Evolutionary conservation across 2,797 vertebrate species (phyloP).

Genomic region (Apogon talboti): DNA sequence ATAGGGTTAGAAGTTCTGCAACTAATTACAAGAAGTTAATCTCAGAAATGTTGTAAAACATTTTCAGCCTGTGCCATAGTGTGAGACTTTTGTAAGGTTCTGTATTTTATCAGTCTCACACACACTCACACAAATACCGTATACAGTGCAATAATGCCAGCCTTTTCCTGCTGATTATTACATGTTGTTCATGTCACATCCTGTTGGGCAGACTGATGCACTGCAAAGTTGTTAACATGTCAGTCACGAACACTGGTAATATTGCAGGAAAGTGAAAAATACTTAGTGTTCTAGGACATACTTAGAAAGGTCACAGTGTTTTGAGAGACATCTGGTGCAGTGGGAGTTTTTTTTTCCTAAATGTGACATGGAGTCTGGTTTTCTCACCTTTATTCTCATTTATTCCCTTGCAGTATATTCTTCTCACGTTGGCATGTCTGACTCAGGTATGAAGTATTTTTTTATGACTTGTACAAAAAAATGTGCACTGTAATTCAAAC

Average conservation of each 20-base stretch:
- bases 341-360: conserved; percentile 31
- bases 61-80: conserved; percentile 2
- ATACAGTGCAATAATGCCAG: conserved; percentile 33
- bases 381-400: conserved; percentile 59
- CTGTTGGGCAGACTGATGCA: conserved; percentile 52
- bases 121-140: conserved; percentile 27
- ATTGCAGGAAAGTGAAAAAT: conserved; percentile 37
- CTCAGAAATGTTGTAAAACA: conserved; percentile 20
- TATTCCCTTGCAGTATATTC: conserved; percentile 45
- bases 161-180: conserved; percentile 75
- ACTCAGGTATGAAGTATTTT: conserved; percentile 64
- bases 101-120: conserved; percentile 67
- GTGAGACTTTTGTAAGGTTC: not conserved
- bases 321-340: conserved; percentile 47
- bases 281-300: conserved; percentile 35
- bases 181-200: conserved; percentile 50
- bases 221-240: conserved; percentile 53
- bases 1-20: conserved; percentile 41
- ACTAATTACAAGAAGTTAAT: conserved; percentile 37
- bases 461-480: conserved; percentile 7
- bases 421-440: conserved; percentile 9
- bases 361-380: conserved; percentile 71
- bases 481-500: conserved; percentile 13
- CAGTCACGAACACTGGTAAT: conserved; percentile 58
- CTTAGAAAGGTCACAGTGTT: conserved; percentile 53